Evolutionary conservation across 1,140 invertebrate genomes (phyloP), one percentile per base, ranked within the genome.

Genomic region (Tachypleus tridentatus): DNA sequence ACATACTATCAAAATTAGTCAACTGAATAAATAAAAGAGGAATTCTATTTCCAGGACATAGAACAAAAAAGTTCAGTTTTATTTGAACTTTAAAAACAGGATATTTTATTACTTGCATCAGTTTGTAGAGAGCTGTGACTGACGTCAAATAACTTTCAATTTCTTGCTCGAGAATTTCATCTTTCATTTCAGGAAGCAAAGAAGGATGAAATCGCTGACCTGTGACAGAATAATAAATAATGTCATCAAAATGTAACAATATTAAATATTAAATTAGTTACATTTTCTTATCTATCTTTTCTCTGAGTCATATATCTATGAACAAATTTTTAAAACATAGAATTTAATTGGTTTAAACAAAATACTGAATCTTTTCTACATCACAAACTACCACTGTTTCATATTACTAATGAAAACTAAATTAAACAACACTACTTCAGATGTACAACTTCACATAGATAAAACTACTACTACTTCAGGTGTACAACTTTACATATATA

Each of bases 81-180:
- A 29, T 2, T 29, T 29, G 29, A 29, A 2, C 29, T 29, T 29
- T 29, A 1, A 29, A 29, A 29, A 29, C 29, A 29, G 29, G 29
- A 29, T 29, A 29, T 29, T 29, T 29, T 29, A 29, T 61, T 70
- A 79, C 77, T 73, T 93, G 87, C 80, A 95, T 90, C 4, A 97
- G 79, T 67, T 89, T 86, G 58, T 90, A 86, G n/a, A 97, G 78
- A 5, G 88, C 91, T 51, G 89, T 86, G 1, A 94, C 84, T 70
- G 88, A 83, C n/a, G 88, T 83, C 63, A 93, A 77, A 77, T 92
- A 93, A 72, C 89, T 86, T 72, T 93, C 89, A 80, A 91, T 86
- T 76, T 94, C 91, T 74, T 87, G 84, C 76, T 91, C 89, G 72
- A 61, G 73, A 70, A 71, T 69, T 63, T 68, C 67, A 61, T 68